Percentiles rank a stretch among this genome's conserved stretches.
These are phyloP conservation scores for Murina feae DNA, from an alignment of 2,113 vertebrate genomes.

Conservation along the genomic window DNA sequence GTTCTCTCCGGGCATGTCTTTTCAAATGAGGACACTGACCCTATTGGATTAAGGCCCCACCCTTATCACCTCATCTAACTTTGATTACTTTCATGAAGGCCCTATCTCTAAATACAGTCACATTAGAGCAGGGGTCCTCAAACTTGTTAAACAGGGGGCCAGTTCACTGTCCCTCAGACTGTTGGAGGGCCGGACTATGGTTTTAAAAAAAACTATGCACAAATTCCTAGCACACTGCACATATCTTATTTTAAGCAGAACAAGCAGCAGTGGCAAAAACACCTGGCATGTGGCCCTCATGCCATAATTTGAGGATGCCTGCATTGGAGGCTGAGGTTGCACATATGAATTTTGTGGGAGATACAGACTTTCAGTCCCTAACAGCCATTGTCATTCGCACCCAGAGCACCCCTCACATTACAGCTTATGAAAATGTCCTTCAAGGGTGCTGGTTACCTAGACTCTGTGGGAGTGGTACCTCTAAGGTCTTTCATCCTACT, in stretches of 20 bases:
- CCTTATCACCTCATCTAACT: neutral
- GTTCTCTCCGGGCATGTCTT: neutral
- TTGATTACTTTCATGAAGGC: neutral
- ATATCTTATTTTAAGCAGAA: too few relatives aligned
- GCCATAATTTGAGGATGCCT: too few relatives aligned
- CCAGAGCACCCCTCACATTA: neutral
- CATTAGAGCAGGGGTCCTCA: too few relatives aligned
- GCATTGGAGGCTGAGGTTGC: neutral
- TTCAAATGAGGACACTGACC: neutral
- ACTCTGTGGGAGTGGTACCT: neutral
- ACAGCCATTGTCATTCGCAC: neutral
- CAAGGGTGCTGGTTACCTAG: neutral
- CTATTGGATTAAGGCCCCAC: neutral
- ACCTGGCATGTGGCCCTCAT: too few relatives aligned
- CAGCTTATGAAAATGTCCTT: neutral
- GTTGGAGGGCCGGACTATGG: too few relatives aligned
- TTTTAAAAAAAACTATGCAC: too few relatives aligned
- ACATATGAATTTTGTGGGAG: neutral
- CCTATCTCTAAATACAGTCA: neutral
- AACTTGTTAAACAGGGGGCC: too few relatives aligned
- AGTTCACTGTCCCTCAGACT: too few relatives aligned
- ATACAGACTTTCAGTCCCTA: neutral
- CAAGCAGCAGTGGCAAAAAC: too few relatives aligned
- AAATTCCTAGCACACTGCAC: too few relatives aligned
- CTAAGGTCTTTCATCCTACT: neutral